Evolutionary conservation across 2,113 vertebrate genomes (phyloP).

Genomic region (Sarotherodon lohbergeri): DNA sequence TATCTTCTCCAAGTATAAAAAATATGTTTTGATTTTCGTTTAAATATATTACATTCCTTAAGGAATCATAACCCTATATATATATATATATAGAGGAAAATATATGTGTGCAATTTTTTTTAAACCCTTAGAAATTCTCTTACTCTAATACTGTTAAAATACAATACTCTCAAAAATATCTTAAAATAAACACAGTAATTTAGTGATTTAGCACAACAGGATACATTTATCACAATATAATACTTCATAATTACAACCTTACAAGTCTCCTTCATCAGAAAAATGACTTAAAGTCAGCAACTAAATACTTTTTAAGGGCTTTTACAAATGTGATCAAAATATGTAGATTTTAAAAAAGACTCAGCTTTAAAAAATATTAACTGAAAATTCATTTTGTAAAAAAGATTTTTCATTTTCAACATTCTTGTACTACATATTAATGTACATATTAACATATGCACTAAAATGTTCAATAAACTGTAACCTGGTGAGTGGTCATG

Average conservation of each 20-base stretch:
- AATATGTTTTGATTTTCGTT: neutral
- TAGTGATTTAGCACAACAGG: neutral
- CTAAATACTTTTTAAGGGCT: neutral
- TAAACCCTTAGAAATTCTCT: too few species aligned
- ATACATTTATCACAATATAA: too few species aligned
- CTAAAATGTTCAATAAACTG: neutral
- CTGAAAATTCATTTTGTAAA: neutral
- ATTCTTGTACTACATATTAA: neutral
- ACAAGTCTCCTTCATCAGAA: too few species aligned
- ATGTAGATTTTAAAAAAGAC: neutral
- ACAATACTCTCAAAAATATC: too few species aligned
- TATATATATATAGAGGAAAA: neutral
- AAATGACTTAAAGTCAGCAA: too few species aligned
- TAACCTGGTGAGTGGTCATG: neutral
- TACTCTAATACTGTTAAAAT: too few species aligned
- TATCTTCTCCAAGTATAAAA: too few species aligned
- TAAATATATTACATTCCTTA: neutral
- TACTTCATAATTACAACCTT: too few species aligned
- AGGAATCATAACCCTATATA: too few species aligned
- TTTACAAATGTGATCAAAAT: neutral
- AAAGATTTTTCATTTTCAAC: neutral
- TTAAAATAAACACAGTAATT: neutral
- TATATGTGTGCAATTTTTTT: too few species aligned
- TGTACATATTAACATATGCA: neutral
- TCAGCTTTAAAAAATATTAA: neutral